phyloP scores from a whole-genome alignment of 2,113 vertebrate genomes.

The Cephalopholis sonnerati region DNA sequence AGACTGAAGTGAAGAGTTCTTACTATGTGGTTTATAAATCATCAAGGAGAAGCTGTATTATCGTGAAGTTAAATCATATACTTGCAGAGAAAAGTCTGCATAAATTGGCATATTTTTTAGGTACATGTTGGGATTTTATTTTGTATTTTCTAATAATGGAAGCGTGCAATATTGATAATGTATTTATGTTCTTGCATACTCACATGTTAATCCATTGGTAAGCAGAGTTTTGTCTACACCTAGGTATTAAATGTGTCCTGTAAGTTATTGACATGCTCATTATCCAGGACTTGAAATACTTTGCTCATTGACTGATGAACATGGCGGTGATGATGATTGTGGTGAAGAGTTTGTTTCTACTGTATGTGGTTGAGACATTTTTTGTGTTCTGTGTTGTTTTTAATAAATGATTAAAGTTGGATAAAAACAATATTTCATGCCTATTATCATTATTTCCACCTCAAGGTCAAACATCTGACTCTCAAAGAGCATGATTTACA shows the following conservation, averaged over 20 bases:
- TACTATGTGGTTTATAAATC: not conserved
- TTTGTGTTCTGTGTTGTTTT: constrained; percentile 60
- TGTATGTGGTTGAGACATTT: constrained; percentile 2
- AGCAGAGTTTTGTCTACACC: not conserved
- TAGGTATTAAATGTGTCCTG: constrained; percentile 22
- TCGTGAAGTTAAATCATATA: not conserved
- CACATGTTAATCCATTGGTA: not conserved
- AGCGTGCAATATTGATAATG: constrained; percentile 48
- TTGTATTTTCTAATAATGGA: constrained; percentile 22
- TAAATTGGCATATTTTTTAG: not conserved
- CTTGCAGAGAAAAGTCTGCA: not conserved
- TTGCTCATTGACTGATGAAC: not conserved
- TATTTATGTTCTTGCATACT: constrained; percentile 52
- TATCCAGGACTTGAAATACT: constrained; percentile 12
- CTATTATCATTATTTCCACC: not conserved
- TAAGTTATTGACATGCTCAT: constrained; percentile 59
- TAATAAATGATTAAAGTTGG: constrained; percentile 65
- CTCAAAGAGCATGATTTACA: not conserved
- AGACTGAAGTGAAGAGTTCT: constrained; percentile 35
- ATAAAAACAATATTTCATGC: not conserved
- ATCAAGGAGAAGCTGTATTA: not conserved
- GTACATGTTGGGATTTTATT: constrained; percentile 5
- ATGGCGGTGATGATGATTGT: not conserved
- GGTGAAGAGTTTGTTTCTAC: constrained; percentile 8
- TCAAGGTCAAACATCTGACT: not conserved